Conservation (phyloP, 2,113 vertebrate species). For the Ictidomys tridecemlineatus region DNA sequence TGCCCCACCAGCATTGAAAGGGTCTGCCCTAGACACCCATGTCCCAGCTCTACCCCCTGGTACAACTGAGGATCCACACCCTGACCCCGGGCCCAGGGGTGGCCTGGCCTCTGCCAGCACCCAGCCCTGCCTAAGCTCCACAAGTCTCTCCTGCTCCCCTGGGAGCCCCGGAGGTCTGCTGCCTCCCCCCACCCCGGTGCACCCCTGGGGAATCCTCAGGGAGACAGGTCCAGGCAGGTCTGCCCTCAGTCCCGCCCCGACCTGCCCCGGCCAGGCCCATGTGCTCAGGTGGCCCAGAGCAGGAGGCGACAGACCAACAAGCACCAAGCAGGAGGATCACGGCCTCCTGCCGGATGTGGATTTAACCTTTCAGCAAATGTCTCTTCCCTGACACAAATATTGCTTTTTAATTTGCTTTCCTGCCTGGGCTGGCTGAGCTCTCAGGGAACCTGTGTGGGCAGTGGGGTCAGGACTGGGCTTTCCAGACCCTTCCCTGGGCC, state of each 20-base stretch:
- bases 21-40: rapidly evolving
- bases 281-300: neutral
- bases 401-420: slow-evolving; percentile 44
- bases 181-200: neutral
- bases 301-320: neutral
- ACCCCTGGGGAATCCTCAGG: neutral
- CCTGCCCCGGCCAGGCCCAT: rapidly evolving
- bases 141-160: too few species aligned
- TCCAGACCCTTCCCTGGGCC: neutral
- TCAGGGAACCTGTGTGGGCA: neutral
- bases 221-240: neutral
- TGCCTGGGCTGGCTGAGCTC: neutral
- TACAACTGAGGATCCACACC: rapidly evolving
- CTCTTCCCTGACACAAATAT: slow-evolving; percentile 43
- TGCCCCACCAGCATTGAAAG: rapidly evolving
- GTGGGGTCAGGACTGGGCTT: rapidly evolving
- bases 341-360: neutral
- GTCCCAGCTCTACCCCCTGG: rapidly evolving
- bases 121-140: neutral
- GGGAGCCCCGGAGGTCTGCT: rapidly evolving
- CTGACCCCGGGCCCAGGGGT: neutral
- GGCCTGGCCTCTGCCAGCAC: rapidly evolving
- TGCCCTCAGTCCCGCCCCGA: neutral
- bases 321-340: rapidly evolving
- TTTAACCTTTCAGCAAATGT: slow-evolving; percentile 80